Percentiles rank a stretch among this genome's conserved stretches.
Evolutionary conservation across 1,140 invertebrate species (phyloP).

Genomic region (Drosophila lowei): DNA sequence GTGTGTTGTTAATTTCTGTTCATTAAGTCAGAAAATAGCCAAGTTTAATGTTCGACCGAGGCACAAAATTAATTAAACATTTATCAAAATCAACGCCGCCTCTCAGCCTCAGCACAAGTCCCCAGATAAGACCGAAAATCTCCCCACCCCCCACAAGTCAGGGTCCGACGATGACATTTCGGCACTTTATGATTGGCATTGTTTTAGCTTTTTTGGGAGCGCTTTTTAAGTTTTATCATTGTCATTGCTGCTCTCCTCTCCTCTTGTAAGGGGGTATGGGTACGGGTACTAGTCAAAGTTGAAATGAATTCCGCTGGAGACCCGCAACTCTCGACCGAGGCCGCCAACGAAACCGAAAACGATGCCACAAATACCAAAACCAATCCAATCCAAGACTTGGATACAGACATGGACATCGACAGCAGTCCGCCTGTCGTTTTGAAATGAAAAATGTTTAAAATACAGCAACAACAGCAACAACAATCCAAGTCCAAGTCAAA

Average conservation of each 20-base stretch:
- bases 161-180: constrained; percentile 59
- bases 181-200: constrained; percentile 65
- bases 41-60: constrained; percentile 77
- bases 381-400: constrained; percentile 40
- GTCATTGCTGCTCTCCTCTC: constrained; percentile 45
- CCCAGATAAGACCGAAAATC: constrained; percentile 35
- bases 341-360: constrained; percentile 46
- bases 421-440: constrained; percentile 76
- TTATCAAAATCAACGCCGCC: constrained; percentile 79
- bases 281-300: constrained; percentile 58
- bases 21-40: constrained; percentile 79
- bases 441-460: constrained; percentile 77
- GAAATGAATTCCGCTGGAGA: constrained; percentile 51
- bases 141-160: constrained; percentile 12
- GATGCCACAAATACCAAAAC: constrained; percentile 53
- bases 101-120: constrained; percentile 41
- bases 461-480: constrained; percentile 23
- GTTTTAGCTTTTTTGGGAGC: constrained; percentile 38
- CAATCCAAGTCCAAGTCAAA: constrained; percentile 1
- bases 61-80: constrained; percentile 81
- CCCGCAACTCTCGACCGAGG: constrained; percentile 25
- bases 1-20: constrained; percentile 81
- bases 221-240: constrained; percentile 44
- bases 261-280: constrained; percentile 8
- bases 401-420: constrained; percentile 72